Conservation (phyloP, 2,797 vertebrate species). For the Scolopax rusticola region DNA sequence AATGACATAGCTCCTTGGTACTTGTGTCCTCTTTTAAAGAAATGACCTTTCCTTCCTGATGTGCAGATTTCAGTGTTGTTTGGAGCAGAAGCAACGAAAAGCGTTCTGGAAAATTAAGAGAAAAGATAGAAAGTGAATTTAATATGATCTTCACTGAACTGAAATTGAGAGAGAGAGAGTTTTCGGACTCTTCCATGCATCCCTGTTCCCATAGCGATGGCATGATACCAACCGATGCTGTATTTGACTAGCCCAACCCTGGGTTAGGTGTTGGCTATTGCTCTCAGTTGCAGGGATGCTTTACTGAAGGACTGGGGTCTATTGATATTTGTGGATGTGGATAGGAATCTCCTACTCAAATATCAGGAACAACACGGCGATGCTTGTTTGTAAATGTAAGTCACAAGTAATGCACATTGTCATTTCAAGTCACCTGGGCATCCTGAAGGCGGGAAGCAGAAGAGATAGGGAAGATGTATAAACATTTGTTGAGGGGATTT, state of each 20-base stretch:
- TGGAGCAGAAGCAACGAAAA: not conserved
- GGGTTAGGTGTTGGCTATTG: not conserved
- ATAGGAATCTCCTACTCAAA: not conserved
- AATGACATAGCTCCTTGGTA: not conserved
- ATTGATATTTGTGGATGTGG: not conserved
- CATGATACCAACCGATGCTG: not conserved
- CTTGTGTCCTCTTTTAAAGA: not conserved
- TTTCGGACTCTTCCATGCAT: not conserved
- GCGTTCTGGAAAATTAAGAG: not conserved
- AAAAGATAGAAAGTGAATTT: not conserved
- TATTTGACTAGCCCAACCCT: not conserved
- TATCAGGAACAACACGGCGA: not conserved
- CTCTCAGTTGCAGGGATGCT: not conserved
- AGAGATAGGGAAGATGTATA: not conserved
- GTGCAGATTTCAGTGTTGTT: not conserved
- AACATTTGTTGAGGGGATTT: not conserved
- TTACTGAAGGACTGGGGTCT: not conserved
- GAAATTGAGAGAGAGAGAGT: not conserved
- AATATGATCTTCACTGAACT: not conserved
- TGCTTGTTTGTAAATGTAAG: not conserved
- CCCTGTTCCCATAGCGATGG: not conserved
- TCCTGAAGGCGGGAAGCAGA: not conserved
- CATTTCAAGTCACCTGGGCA: not conserved
- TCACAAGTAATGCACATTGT: not conserved
- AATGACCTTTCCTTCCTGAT: not conserved